Conservation (phyloP, 2,797 vertebrate genomes). For the Ispidina lecontei region DNA sequence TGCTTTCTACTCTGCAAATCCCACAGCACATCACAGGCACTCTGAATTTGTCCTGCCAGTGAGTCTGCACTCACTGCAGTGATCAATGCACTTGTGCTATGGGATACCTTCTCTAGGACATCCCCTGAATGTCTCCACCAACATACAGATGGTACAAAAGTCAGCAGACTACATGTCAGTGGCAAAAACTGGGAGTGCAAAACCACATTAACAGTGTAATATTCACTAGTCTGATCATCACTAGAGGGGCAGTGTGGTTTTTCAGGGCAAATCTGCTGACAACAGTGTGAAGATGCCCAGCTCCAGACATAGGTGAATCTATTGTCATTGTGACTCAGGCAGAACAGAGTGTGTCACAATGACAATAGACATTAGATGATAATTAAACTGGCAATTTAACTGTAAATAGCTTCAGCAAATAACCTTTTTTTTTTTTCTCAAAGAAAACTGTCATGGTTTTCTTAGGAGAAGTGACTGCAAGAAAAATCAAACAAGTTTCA, state of each 20-base stretch:
- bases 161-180: not conserved
- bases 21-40: accelerated
- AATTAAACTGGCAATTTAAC: slow-evolving; percentile 48
- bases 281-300: not conserved
- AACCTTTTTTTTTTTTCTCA: not conserved
- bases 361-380: slow-evolving; percentile 11
- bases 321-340: not conserved
- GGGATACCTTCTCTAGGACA: not conserved
- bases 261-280: not conserved
- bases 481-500: not conserved
- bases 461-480: not conserved
- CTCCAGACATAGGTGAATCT: not conserved
- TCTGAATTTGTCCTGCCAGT: not conserved
- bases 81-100: not conserved
- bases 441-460: not conserved
- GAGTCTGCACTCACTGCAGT: too few species aligned
- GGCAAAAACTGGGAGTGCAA: not conserved
- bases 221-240: not conserved
- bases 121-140: not conserved
- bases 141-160: not conserved
- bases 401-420: slow-evolving; percentile 40
- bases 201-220: not conserved
- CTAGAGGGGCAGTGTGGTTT: accelerated
- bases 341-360: not conserved
- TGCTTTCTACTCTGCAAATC: not conserved